These are phyloP conservation scores for Lophura nycthemera DNA, from an alignment of 2,113 vertebrate species.

Conservation along the genomic window DNA sequence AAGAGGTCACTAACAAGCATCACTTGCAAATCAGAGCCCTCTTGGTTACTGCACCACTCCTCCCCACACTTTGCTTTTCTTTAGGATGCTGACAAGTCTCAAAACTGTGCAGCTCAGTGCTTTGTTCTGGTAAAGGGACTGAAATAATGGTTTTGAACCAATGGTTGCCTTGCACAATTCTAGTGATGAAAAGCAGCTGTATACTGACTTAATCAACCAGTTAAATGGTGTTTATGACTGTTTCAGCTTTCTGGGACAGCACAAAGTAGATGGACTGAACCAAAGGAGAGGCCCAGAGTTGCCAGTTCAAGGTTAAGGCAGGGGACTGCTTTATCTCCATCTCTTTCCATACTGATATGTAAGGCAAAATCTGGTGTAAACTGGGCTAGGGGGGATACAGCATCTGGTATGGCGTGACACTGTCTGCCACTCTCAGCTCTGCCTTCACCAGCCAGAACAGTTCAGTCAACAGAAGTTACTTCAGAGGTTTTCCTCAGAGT, in stretches of 20 bases:
- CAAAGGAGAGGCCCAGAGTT: not conserved
- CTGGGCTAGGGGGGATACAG: not conserved
- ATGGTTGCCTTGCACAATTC: not conserved
- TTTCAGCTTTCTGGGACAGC: not conserved
- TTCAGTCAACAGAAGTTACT: slow-evolving; percentile 45
- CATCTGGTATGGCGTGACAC: slow-evolving; percentile 35
- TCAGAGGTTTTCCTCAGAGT: slow-evolving; percentile 61
- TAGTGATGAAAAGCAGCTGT: slow-evolving; percentile 25
- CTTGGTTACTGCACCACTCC: not conserved
- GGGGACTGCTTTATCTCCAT: not conserved
- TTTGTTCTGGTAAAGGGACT: not conserved
- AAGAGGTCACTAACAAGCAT: not conserved
- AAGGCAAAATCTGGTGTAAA: not conserved
- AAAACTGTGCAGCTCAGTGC: not conserved
- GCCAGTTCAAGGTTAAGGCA: not conserved
- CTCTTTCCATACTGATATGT: not conserved
- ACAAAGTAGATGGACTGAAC: not conserved
- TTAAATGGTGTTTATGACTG: not conserved
- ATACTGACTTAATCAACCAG: not conserved
- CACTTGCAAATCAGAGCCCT: not conserved
- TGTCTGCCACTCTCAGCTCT: slow-evolving; percentile 53
- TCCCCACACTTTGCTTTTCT: not conserved
- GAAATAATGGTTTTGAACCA: not conserved
- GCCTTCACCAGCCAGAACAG: slow-evolving; percentile 46
- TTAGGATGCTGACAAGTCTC: not conserved